Evolutionary conservation across 2,888 invertebrate species (phyloP), one percentile per base, ranked within the genome.

Genomic region (Heliconius ethilla): DNA sequence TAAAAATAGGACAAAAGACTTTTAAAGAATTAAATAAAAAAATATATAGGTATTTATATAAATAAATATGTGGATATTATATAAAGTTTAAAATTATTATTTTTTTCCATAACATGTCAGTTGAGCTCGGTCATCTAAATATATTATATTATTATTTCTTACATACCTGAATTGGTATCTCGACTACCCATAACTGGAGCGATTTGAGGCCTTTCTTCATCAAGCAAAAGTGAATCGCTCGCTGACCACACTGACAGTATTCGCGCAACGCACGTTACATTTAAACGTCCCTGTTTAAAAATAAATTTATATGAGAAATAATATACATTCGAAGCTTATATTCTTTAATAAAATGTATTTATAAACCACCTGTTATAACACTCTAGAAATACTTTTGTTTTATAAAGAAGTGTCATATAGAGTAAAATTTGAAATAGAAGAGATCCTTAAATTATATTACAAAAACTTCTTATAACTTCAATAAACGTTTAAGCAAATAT

Each of bases 181-280:
- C 95, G 92, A 81, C 96, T 96, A 83, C 96, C 96, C 90, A 96
- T 94, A 78, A 96, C 96, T 13, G 96, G 95, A 22, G 96, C 96
- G 73, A 96, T 95, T 87, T 96, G 95, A 66, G 96, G 96, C 83
- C 95, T 93, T 88, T 96, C 96, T 85, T 96, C 96, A 82, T 95
- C 96, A 77, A 96, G 86, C 73, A 95, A 87, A 69, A 95, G 89
- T 72, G 94, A 95, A 9, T 94, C 93, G 82, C 95, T 92, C 80
- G 94, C 93, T 62, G 94, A 92, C 94, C 96, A 96, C 81, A 95
- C 95, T 70, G 95, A 92, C 86, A 95, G 92, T 86, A 96, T 94
- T 70, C 94, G 94, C 75, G 96, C 96, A 83, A 95, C 94, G 85
- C 96, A 96, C 75, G 95, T 94, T 85, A 96, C 94, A 85, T 95